A percentile compares a stretch with the other conserved stretches of the same genome.
phyloP scores from a whole-genome alignment of 1,140 invertebrate genomes.

The Trichonephila clavipes region DNA sequence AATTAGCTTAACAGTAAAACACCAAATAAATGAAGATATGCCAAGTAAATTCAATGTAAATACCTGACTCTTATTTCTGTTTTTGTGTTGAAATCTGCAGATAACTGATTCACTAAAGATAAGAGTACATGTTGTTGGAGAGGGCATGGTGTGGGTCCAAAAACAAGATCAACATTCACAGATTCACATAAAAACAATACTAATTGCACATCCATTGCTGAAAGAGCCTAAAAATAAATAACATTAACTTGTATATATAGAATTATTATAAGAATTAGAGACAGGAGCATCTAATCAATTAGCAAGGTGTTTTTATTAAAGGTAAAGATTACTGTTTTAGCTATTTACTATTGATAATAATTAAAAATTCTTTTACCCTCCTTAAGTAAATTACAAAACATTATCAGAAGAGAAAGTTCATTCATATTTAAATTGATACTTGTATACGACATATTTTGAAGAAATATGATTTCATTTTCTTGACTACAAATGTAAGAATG shows the following conservation, averaged over 20 bases:
- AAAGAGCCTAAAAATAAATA: constrained; percentile 86
- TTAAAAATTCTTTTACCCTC: too few relatives aligned
- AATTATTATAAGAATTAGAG: too few relatives aligned
- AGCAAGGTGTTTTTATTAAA: too few relatives aligned
- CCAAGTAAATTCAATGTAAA: constrained; percentile 64
- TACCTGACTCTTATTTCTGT: constrained; percentile 94
- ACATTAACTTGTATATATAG: neutral
- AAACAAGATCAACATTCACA: constrained; percentile 89
- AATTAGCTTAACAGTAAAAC: neutral
- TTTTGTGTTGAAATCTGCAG: constrained; percentile 90
- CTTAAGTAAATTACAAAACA: too few relatives aligned
- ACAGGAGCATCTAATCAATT: too few relatives aligned
- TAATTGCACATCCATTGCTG: constrained; percentile 90
- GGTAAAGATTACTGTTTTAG: too few relatives aligned
- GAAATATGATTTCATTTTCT: too few relatives aligned
- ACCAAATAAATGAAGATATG: neutral
- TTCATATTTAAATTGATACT: too few relatives aligned
- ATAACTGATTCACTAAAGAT: constrained; percentile 95
- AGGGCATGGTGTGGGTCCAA: constrained; percentile 85
- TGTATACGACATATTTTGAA: too few relatives aligned
- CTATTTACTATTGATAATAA: too few relatives aligned
- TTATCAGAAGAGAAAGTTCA: too few relatives aligned
- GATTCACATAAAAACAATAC: constrained; percentile 92
- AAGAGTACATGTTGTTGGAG: constrained; percentile 92
- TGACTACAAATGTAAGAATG: too few relatives aligned